Conservation (phyloP, 2,797 vertebrate genomes). For the Discoglossus pictus region DNA sequence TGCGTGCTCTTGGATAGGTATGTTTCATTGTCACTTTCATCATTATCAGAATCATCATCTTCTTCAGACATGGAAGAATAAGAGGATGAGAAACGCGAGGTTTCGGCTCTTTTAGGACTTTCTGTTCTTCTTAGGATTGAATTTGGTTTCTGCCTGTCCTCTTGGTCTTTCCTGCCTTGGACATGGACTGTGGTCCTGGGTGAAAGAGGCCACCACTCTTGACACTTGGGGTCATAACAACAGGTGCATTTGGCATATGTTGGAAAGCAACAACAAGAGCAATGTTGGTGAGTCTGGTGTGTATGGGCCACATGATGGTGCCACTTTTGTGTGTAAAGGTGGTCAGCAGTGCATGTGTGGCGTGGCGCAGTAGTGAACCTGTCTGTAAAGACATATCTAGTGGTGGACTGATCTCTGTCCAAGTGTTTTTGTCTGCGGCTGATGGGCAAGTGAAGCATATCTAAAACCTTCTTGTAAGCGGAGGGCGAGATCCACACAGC, state of each 20-base stretch:
- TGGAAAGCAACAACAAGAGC: slow-evolving; percentile 50
- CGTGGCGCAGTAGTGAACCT: background rate
- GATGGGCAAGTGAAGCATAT: slow-evolving; percentile 63
- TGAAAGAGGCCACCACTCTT: slow-evolving; percentile 57
- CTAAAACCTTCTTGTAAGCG: slow-evolving; percentile 68
- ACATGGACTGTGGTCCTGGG: slow-evolving; percentile 42
- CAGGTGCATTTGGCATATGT: slow-evolving; percentile 33
- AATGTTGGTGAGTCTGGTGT: slow-evolving; percentile 14
- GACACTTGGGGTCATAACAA: slow-evolving; percentile 47
- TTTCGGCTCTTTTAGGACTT: slow-evolving; percentile 34
- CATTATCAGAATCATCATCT: slow-evolving; percentile 44
- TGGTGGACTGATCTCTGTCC: background rate
- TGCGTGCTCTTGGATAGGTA: slow-evolving; percentile 23
- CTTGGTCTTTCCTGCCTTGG: slow-evolving; percentile 44
- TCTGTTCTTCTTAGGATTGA: slow-evolving; percentile 54
- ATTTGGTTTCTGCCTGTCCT: slow-evolving; percentile 44
- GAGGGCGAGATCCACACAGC: slow-evolving; percentile 71
- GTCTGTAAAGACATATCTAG: slow-evolving; percentile 40
- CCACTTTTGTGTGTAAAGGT: slow-evolving; percentile 45
- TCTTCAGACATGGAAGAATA: slow-evolving; percentile 54
- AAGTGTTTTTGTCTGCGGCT: slow-evolving; percentile 39
- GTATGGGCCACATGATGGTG: slow-evolving; percentile 36
- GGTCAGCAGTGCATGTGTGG: slow-evolving; percentile 20
- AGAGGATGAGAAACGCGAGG: slow-evolving; percentile 46
- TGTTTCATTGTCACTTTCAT: slow-evolving; percentile 44